phyloP scores from a whole-genome alignment of 2,888 invertebrate species.

The Papilio gigon region DNA sequence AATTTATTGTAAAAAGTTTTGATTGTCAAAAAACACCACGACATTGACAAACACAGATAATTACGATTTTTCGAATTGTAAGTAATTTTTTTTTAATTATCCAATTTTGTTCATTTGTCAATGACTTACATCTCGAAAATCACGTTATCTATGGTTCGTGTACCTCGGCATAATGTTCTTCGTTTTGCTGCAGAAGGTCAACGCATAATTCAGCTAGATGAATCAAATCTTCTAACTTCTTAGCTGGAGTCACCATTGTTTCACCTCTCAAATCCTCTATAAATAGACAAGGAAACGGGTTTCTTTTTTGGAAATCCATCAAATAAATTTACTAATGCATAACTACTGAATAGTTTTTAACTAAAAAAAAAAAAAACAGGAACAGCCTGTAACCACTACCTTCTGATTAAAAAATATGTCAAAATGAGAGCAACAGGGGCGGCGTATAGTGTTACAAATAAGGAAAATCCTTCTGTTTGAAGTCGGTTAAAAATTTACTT shows the following conservation, averaged over 20 bases:
- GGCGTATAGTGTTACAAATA: too few relatives aligned
- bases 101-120: neutral
- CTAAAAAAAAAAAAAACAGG: too few relatives aligned
- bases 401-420: too few relatives aligned
- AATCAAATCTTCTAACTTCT: constrained; percentile 97
- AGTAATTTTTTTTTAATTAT: constrained; percentile 45
- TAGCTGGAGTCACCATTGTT: constrained; percentile 90
- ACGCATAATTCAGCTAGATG: constrained; percentile 99
- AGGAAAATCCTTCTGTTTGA: neutral
- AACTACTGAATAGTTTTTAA: too few relatives aligned
- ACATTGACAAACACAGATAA: constrained; percentile 64
- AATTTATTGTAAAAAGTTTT: constrained; percentile 56
- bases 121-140: constrained; percentile 32
- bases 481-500: too few relatives aligned
- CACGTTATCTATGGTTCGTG: neutral
- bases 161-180: constrained; percentile 99
- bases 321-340: too few relatives aligned
- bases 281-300: constrained; percentile 24
- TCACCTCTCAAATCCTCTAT: constrained; percentile 92
- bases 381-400: too few relatives aligned
- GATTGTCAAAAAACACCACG: constrained; percentile 63
- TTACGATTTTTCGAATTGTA: constrained; percentile 52
- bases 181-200: constrained; percentile 98
- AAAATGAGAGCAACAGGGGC: too few relatives aligned
- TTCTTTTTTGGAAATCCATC: too few relatives aligned